Percentiles rank a stretch among this genome's conserved stretches.
These are phyloP conservation scores for Mastomys coucha DNA, from an alignment of 2,113 vertebrate genomes.

Conservation along the genomic window DNA sequence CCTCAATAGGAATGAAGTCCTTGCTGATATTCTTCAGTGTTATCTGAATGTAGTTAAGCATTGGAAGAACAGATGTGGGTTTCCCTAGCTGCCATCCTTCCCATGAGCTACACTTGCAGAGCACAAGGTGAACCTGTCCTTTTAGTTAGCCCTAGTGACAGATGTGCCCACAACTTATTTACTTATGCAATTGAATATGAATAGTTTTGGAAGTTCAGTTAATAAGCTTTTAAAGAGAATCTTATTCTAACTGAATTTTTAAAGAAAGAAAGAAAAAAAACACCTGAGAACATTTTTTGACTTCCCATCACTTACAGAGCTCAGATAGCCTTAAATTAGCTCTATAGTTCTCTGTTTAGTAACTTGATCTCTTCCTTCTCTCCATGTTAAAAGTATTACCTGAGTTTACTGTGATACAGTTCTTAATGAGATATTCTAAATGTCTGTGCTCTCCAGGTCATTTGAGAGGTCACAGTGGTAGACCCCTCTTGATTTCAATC, in stretches of 20 bases:
- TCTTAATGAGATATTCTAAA: constrained; percentile 1
- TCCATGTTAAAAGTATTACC: neutral
- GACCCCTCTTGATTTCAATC: neutral
- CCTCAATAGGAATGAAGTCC: neutral
- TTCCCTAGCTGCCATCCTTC: neutral
- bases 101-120: neutral
- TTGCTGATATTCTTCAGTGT: neutral
- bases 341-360: neutral
- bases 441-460: neutral
- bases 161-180: constrained; percentile 25
- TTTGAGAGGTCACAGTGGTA: neutral
- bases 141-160: neutral
- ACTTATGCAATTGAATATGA: constrained; percentile 21
- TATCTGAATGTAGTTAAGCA: neutral
- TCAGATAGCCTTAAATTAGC: neutral
- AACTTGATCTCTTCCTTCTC: neutral
- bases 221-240: constrained; percentile 28
- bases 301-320: neutral
- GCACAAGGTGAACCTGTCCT: constrained; percentile 2
- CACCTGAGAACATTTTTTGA: neutral
- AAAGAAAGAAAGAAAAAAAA: neutral
- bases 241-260: neutral
- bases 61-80: neutral
- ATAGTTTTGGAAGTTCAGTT: constrained; percentile 48
- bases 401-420: neutral